Conservation (phyloP, 2,113 vertebrate species). For the Myiozetetes cayanensis region DNA sequence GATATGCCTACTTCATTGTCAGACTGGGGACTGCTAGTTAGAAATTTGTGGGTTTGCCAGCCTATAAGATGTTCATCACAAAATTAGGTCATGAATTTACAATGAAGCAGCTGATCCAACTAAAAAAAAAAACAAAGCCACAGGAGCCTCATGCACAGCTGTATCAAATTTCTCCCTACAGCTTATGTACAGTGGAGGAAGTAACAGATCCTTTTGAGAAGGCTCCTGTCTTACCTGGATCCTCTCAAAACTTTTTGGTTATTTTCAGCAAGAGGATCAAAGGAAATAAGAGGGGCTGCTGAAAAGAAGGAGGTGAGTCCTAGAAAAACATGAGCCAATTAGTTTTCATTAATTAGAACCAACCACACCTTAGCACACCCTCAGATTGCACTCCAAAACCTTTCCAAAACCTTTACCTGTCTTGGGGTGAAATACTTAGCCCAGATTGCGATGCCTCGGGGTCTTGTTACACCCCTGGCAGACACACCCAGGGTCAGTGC, state of each 20-base stretch:
- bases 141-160: not conserved
- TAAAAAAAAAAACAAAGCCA: not conserved
- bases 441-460: not conserved
- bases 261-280: not conserved
- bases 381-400: not conserved
- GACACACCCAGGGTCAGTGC: not conserved
- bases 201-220: not conserved
- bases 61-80: not conserved
- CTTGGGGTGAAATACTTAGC: not conserved
- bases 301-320: not conserved
- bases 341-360: constrained; percentile 6
- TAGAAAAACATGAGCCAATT: not conserved
- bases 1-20: not conserved
- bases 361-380: not conserved
- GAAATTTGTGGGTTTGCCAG: not conserved
- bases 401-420: not conserved
- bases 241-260: not conserved
- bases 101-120: not conserved
- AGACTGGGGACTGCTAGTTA: not conserved
- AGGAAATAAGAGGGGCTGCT: not conserved
- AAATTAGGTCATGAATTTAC: not conserved
- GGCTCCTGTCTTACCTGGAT: not conserved
- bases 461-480: not conserved
- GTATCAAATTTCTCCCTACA: not conserved
- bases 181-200: not conserved